These are phyloP conservation scores for Baryphthengus martii DNA, from an alignment of 2,113 vertebrate genomes.

Conservation along the genomic window DNA sequence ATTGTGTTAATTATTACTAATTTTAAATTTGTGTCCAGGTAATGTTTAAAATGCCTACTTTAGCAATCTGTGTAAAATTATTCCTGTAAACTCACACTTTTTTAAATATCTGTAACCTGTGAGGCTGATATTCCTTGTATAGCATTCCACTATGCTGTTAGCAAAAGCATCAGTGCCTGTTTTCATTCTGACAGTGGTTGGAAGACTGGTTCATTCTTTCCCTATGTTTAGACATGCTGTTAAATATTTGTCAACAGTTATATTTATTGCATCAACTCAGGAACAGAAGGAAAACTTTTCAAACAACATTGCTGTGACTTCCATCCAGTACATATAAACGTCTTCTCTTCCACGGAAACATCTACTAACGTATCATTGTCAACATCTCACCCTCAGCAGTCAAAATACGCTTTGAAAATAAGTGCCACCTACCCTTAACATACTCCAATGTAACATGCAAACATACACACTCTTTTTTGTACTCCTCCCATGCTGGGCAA, in stretches of 20 bases:
- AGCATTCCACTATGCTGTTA: background rate
- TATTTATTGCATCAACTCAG: background rate
- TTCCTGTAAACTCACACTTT: background rate
- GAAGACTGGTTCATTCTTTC: background rate
- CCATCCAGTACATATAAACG: background rate
- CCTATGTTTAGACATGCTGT: background rate
- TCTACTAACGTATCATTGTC: constrained; percentile 14
- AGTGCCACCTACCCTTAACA: constrained; percentile 38
- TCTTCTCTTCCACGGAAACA: background rate
- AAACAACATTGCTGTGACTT: background rate
- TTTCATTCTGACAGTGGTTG: background rate
- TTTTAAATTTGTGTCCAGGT: background rate
- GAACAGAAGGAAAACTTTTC: constrained; percentile 34
- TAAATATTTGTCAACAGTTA: background rate
- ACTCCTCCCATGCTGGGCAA: constrained; percentile 25
- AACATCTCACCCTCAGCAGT: constrained; percentile 14
- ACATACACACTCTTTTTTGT: background rate
- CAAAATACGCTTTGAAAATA: constrained; percentile 43
- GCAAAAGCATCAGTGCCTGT: background rate
- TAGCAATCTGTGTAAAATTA: background rate
- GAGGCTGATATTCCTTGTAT: background rate
- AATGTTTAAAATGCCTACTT: background rate
- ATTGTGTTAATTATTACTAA: background rate
- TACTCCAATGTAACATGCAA: constrained; percentile 14
- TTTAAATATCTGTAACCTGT: background rate